Percentiles rank a stretch among this genome's conserved stretches.
Evolutionary conservation across 1,140 invertebrate genomes (phyloP).

Genomic region (Drosophila paulistorum): DNA sequence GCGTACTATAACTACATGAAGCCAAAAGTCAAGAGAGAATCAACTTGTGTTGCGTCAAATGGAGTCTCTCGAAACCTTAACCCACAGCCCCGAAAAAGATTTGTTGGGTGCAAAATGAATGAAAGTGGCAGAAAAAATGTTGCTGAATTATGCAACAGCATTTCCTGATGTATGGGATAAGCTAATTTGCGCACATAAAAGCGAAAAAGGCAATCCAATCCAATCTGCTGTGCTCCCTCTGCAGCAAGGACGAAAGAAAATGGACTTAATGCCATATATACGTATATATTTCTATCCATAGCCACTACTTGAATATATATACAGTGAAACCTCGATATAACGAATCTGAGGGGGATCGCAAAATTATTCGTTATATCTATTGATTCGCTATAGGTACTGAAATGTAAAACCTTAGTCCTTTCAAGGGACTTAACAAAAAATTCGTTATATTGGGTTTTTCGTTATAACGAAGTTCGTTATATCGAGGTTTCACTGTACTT

Average conservation of each 20-base stretch:
- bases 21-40: constrained; percentile 21
- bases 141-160: constrained; percentile 77
- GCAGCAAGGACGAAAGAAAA: constrained; percentile 7
- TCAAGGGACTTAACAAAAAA: no score
- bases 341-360: no score
- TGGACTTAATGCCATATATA: constrained; percentile 13
- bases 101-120: constrained; percentile 79
- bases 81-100: constrained; percentile 45
- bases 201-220: constrained; percentile 30
- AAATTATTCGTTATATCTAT: no score
- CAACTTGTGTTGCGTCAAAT: neutral
- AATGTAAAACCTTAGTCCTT: no score
- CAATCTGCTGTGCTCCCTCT: neutral
- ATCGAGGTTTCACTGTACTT: no score
- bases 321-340: no score
- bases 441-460: no score
- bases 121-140: constrained; percentile 81
- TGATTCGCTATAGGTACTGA: no score
- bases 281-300: neutral
- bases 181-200: constrained; percentile 76
- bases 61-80: constrained; percentile 40
- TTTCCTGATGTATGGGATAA: constrained; percentile 73
- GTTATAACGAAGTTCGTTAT: no score
- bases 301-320: no score
- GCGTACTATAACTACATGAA: constrained; percentile 9